Evolutionary conservation across 2,797 vertebrate genomes (phyloP).

Genomic region (Acanthiza pusilla): DNA sequence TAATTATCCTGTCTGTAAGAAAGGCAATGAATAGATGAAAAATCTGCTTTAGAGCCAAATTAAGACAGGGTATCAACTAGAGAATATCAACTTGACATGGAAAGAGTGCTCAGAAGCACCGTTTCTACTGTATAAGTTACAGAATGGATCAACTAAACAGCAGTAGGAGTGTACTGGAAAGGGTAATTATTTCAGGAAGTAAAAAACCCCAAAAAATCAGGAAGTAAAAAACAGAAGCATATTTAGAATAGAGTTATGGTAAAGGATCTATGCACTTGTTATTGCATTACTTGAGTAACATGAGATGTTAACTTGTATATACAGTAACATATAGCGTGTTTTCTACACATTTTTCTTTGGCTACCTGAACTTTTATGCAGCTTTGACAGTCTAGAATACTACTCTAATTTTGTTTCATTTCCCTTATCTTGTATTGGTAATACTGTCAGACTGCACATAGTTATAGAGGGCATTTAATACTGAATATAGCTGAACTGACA

Average conservation of each 20-base stretch:
- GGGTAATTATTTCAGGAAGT: not conserved
- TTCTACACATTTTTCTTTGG: not conserved
- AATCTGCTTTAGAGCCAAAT: not conserved
- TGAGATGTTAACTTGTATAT: not conserved
- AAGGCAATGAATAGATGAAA: not conserved
- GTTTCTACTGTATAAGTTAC: not conserved
- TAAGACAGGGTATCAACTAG: not conserved
- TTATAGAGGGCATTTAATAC: not conserved
- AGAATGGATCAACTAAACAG: not conserved
- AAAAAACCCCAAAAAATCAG: not conserved
- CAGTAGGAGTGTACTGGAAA: not conserved
- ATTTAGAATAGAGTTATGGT: not conserved
- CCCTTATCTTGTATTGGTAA: not conserved
- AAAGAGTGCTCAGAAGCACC: not conserved
- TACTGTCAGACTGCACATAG: not conserved
- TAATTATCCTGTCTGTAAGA: not conserved
- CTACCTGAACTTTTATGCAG: not conserved
- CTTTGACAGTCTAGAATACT: not conserved
- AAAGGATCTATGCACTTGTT: not conserved
- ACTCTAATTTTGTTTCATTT: not conserved
- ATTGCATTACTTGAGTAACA: not conserved
- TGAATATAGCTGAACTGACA: not conserved
- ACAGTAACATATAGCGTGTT: not conserved
- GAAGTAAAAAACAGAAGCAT: not conserved
- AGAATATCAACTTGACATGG: not conserved